A percentile compares a stretch with the other conserved stretches of the same genome.
phyloP scores from a whole-genome alignment of 1,140 invertebrate species.

The Daktulosphaira vitifoliae region DNA sequence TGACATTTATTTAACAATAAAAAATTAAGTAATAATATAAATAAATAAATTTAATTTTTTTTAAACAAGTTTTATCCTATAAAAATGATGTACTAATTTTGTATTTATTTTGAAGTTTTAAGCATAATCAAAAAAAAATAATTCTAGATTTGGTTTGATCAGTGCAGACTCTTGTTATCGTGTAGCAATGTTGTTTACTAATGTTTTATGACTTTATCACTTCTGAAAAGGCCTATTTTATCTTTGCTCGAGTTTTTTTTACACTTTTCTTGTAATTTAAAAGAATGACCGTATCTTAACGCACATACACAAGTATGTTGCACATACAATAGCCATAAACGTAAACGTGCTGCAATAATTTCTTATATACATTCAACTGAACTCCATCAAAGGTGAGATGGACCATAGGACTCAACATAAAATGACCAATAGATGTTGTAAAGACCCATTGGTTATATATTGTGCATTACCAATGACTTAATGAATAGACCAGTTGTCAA shows the following conservation, averaged over 20 bases:
- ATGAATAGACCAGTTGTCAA: no score
- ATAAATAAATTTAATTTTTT: no score
- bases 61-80: no score
- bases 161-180: no score
- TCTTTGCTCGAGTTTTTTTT: slow-evolving; percentile 13
- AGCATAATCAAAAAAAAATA: no score
- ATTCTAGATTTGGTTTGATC: no score
- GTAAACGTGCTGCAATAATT: background rate
- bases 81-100: no score
- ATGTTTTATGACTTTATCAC: slow-evolving; percentile 30
- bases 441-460: no score
- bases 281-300: background rate
- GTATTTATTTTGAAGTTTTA: no score
- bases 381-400: background rate
- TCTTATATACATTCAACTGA: background rate
- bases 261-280: background rate
- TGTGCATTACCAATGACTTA: no score
- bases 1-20: no score
- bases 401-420: background rate
- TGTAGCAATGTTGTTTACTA: background rate
- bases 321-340: background rate
- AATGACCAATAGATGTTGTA: background rate
- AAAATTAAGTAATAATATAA: no score
- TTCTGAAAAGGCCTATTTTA: background rate
- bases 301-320: background rate